phyloP scores from a whole-genome alignment of 2,113 vertebrate genomes.

The Ameiurus melas region DNA sequence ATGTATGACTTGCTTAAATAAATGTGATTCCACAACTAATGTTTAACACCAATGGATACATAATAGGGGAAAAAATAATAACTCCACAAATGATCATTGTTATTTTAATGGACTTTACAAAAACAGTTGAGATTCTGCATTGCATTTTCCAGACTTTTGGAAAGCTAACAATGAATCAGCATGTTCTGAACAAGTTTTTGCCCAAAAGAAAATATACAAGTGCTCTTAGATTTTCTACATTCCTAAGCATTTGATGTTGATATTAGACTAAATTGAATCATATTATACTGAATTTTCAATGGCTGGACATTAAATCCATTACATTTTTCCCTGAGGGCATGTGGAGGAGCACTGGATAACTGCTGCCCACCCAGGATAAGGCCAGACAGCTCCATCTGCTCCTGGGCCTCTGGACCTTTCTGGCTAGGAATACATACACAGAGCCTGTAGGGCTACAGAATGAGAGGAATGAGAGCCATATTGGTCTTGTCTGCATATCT shows the following conservation, averaged over 20 bases:
- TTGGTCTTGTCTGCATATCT: constrained; percentile 42
- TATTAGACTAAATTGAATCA: constrained; percentile 24
- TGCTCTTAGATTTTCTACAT: constrained; percentile 26
- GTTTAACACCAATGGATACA: not conserved
- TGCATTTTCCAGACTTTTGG: constrained; percentile 10
- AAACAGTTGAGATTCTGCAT: constrained; percentile 1
- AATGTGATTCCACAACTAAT: not conserved
- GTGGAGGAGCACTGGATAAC: not conserved
- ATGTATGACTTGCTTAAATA: not conserved
- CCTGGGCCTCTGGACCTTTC: constrained; percentile 27
- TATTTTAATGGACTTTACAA: constrained; percentile 7
- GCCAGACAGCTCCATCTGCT: constrained; percentile 54
- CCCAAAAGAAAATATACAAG: constrained; percentile 6
- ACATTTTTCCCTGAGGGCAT: constrained; percentile 23
- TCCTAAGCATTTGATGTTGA: constrained; percentile 24
- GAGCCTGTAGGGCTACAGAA: constrained; percentile 31
- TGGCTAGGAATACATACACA: constrained; percentile 13
- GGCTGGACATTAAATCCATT: constrained; percentile 44
- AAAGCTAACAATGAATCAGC: not conserved
- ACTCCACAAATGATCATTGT: not conserved
- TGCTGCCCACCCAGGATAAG: constrained; percentile 54
- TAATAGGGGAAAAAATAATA: not conserved
- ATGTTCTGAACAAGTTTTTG: not conserved
- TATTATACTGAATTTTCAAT: constrained; percentile 35
- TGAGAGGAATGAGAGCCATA: constrained; percentile 48